Base-by-base conservation (phyloP, 2,113 vertebrate species). In the Panthera leo region DNA sequence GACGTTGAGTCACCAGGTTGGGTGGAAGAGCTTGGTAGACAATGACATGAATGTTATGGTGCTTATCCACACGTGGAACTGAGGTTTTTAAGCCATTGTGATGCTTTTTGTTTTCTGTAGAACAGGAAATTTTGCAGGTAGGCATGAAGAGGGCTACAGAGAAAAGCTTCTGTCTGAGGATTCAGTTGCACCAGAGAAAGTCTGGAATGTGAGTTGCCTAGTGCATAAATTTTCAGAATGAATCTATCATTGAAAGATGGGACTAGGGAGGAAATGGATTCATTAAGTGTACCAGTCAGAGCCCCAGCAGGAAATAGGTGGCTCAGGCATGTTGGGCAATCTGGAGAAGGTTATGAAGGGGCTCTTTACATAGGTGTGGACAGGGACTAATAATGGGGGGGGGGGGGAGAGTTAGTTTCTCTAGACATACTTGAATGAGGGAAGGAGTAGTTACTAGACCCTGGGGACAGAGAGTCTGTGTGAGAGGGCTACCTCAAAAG, bases 41-140 rank as follows among this genome's bases (percentile, higher is more conserved):
- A 39, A 39, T 92, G 79, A 53, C n/a, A 1, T 11, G 58, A 70
- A 53, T 42, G 7, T 31, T 71, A 34, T 95, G 58, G 45, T 85
- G 45, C 23, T 93, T 53, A 93, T 82, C 25, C 25, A 19, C 2
- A 4, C 36, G 45, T 36, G 91, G 75, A 88, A 85, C 79, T 76
- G 68, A 48, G 12, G 4, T 29, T 91, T 61, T 79, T 67, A 5
- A 95, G 48, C n/a, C 19, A 36, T 51, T n/a, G 16, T 39, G 82
- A 85, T 89, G 36, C 19, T 76, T 89, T 92, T 83, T 82, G 25
- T 82, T 87, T 76, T 63, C 65, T 85, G 65, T 68, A 29, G n/a
- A 80, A 84, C 4, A 71, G 82, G 83, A 67, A 58, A 25, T 68
- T 91, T 97, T 94, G 48, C 67, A 97, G 76, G 85, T 92, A 34